Conservation (phyloP, 2,113 vertebrate species). For the Erythrolamprus reginae region DNA sequence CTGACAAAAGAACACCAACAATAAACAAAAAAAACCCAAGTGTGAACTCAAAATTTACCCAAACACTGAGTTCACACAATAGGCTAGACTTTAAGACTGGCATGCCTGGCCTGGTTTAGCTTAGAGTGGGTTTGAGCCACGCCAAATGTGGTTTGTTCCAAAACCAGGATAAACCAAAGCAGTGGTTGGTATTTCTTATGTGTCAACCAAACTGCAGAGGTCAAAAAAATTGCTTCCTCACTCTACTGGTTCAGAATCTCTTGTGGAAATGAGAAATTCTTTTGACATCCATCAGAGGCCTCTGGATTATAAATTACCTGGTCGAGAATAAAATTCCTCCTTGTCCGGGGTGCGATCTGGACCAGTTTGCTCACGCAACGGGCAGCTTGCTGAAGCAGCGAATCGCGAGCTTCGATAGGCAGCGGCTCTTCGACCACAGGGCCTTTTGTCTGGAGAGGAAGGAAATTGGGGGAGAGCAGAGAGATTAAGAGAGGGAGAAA, state of each 20-base stretch:
- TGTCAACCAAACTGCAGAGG: not conserved
- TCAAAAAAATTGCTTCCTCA: not conserved
- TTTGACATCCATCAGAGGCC: not conserved
- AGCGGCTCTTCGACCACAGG: constrained; percentile 47
- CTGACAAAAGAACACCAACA: not conserved
- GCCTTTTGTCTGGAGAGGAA: constrained; percentile 56
- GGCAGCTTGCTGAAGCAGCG: constrained; percentile 78
- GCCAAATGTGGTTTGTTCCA: not conserved
- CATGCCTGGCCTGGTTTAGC: not conserved
- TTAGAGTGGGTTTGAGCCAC: not conserved
- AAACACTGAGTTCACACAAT: not conserved
- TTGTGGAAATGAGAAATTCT: too few species aligned
- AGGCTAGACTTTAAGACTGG: not conserved
- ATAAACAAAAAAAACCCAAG: not conserved
- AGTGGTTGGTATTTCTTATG: not conserved
- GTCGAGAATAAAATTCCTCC: constrained; percentile 86
- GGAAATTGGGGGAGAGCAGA: too few species aligned
- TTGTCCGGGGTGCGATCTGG: constrained; percentile 75
- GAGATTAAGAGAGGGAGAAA: not conserved
- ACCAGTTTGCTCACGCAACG: constrained; percentile 83
- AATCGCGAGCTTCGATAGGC: constrained; percentile 66
- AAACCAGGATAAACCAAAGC: not conserved
- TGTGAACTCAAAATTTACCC: not conserved
- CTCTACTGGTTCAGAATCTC: not conserved
- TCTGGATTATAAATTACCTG: constrained; percentile 56